Conservation (phyloP, 2,113 vertebrate species). For the Stigmatopora argus region DNA sequence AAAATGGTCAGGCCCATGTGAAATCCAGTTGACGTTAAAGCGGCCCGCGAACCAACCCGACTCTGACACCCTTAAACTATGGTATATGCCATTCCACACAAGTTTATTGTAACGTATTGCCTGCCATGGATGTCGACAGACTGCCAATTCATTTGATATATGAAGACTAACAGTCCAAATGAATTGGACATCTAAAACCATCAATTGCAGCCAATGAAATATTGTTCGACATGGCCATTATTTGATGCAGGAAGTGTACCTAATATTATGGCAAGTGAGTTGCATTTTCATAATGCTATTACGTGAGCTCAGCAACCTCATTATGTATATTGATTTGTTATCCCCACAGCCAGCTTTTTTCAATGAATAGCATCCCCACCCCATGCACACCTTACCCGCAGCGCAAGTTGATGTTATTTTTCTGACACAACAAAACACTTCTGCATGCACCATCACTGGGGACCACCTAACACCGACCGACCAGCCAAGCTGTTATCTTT, state of each 20-base stretch:
- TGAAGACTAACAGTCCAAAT: no score
- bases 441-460: slow-evolving; percentile 28
- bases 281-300: slow-evolving; percentile 31
- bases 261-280: neutral
- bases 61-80: no score
- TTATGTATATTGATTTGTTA: slow-evolving; percentile 48
- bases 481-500: slow-evolving; percentile 54
- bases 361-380: slow-evolving; percentile 21
- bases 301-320: slow-evolving; percentile 47
- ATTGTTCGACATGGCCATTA: neutral
- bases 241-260: no score
- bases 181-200: no score
- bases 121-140: no score
- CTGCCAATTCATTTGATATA: no score
- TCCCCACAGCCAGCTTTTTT: slow-evolving; percentile 16
- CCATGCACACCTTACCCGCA: slow-evolving; percentile 7
- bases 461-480: slow-evolving; percentile 36
- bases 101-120: no score
- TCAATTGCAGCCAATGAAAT: no score
- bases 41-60: no score
- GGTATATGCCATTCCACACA: no score
- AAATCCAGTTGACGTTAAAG: no score
- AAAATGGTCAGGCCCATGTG: no score
- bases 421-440: slow-evolving; percentile 29
- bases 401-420: slow-evolving; percentile 17